Percentiles rank a stretch among this genome's conserved stretches.
Conservation (phyloP, 2,113 vertebrate species). For the Forbesichthys agassizii region DNA sequence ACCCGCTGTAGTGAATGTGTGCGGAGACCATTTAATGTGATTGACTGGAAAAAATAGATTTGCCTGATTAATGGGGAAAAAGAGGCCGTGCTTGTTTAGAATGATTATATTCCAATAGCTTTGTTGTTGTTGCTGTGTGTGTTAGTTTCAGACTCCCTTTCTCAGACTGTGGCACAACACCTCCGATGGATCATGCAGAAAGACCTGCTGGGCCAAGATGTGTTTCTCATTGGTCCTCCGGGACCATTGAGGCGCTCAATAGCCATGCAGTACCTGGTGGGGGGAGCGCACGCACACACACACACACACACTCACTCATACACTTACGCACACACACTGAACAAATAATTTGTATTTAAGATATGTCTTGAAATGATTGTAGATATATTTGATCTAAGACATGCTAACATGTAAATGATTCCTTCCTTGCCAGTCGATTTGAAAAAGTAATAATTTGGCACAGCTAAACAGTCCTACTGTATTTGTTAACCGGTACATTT, state of each 20-base stretch:
- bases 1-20: too few relatives aligned
- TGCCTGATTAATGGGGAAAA: too few relatives aligned
- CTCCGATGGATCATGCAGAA: conserved; percentile 99
- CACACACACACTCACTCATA: neutral
- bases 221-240: conserved; percentile 96
- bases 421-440: too few relatives aligned
- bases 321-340: neutral
- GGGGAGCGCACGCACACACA: neutral
- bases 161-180: conserved; percentile 87
- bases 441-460: too few relatives aligned
- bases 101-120: neutral
- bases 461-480: too few relatives aligned
- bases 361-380: too few relatives aligned
- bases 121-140: conserved; percentile 14
- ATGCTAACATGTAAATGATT: too few relatives aligned
- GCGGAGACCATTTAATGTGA: too few relatives aligned
- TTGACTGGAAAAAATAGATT: too few relatives aligned
- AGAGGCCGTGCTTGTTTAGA: neutral
- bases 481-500: too few relatives aligned
- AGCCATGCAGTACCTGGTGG: conserved; percentile 97
- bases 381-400: too few relatives aligned
- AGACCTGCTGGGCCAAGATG: conserved; percentile 93
- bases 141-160: conserved; percentile 83
- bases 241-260: conserved; percentile 92
- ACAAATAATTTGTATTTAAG: too few relatives aligned